Base-by-base conservation (phyloP, 2,888 invertebrate genomes). In the Caenorhabditis sp. region DNA sequence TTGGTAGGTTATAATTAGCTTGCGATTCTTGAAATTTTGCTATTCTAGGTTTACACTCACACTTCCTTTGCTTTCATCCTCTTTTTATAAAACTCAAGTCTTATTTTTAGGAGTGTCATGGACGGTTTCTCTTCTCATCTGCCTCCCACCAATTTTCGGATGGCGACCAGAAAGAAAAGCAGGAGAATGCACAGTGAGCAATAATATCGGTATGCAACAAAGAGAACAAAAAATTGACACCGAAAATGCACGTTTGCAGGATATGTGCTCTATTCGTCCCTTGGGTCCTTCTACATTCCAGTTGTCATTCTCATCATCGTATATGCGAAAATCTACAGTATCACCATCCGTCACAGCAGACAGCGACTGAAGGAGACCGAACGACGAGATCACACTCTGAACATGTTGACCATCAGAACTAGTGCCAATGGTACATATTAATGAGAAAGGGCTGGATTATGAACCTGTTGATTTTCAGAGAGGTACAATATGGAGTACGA, bases 271-370 rank as follows among this genome's bases (percentile, higher is more conserved):
- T 99, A 98, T 94, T 98, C 98, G 24, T 97, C 98, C 24, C 94
- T 97, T 91, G 98, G 98, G 90, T 98, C 98, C 92, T 99, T 99
- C 95, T 99, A 97, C 95, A 96, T 99, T 93, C 98, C 99, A 85
- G 97, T 97, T 92, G 96, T 97, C 74, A 90, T 92, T 66, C 82
- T 92, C 56, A 86, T 92, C 51, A 86, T 90, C 31, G 91, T 92
- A n/a, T 92, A 92, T 86, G 90, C 90, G 49, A 89, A 91, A 76
- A 92, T 92, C 81, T 91, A 88, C 86, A 85, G 86, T 63, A 91
- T 92, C 58, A 91, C 92, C 7, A 89, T 89, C n/a, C 83, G 89
- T 54, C 92, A 92, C 64, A 89, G 87, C 47, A 84, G 90, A 5
- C 90, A 91, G 64, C 77, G 92, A 28, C 80, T 91, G 64, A 90